These are phyloP conservation scores for Amblyjoppa fuscipennis DNA, from an alignment of 2,888 invertebrate genomes.

Conservation along the genomic window DNA sequence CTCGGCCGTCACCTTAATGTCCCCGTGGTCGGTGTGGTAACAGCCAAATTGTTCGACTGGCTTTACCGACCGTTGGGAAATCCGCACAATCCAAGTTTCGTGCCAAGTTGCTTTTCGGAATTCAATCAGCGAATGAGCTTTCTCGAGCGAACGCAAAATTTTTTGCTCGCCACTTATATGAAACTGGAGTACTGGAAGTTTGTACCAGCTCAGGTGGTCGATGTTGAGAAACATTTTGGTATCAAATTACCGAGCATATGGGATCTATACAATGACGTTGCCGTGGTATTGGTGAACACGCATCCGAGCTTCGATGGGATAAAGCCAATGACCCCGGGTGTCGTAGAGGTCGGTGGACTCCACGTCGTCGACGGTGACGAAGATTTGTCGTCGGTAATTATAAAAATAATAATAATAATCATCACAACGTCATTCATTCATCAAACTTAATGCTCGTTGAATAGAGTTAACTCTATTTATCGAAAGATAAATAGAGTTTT, in stretches of 20 bases:
- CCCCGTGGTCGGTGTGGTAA: conserved; percentile 73
- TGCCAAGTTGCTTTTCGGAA: conserved; percentile 69
- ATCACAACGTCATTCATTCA: neutral
- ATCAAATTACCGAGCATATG: conserved; percentile 61
- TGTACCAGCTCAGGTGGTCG: conserved; percentile 52
- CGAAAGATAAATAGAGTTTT: too few species aligned
- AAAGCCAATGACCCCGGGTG: conserved; percentile 84
- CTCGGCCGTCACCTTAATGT: conserved; percentile 76
- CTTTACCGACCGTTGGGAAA: conserved; percentile 72
- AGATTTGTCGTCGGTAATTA: conserved; percentile 67
- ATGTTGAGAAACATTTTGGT: conserved; percentile 73
- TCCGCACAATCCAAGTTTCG: conserved; percentile 72
- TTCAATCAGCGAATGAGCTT: conserved; percentile 73
- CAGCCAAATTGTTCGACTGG: conserved; percentile 76
- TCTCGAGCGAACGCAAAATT: conserved; percentile 75
- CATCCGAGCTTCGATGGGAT: conserved; percentile 86
- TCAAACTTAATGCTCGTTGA: too few species aligned
- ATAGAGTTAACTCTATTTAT: neutral
- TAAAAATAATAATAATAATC: neutral
- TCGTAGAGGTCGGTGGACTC: conserved; percentile 87
- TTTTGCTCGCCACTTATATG: conserved; percentile 30
- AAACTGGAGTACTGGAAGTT: conserved; percentile 55
- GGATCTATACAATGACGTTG: conserved; percentile 76
- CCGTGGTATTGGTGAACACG: conserved; percentile 86
- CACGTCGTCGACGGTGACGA: conserved; percentile 79